Percentiles rank a stretch among this genome's conserved stretches.
Conservation (phyloP, 2,888 invertebrate species). For the Drosophila colorata region DNA sequence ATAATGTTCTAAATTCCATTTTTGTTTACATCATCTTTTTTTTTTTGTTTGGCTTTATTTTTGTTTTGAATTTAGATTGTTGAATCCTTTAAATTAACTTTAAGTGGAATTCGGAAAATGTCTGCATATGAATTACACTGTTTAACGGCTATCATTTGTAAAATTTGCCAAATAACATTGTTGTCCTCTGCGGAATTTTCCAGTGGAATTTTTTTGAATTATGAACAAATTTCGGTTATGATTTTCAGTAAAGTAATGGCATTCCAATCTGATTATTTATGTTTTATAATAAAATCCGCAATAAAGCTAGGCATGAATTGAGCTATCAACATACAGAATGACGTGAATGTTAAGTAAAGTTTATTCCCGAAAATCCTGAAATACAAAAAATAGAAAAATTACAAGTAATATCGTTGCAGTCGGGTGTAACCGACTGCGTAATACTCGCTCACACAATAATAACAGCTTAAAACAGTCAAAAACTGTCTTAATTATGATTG, state of each 20-base stretch:
- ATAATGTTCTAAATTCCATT: neutral
- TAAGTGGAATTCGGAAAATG: conserved; percentile 14
- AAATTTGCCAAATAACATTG: neutral
- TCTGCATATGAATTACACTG: neutral
- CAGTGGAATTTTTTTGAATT: neutral
- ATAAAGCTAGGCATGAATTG: too few species aligned
- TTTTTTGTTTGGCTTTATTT: conserved; percentile 1
- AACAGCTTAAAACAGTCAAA: too few species aligned
- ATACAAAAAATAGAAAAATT: too few species aligned
- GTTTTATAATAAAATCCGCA: too few species aligned
- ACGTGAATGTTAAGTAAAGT: too few species aligned
- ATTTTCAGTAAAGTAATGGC: neutral
- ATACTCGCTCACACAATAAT: too few species aligned
- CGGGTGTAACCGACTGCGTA: too few species aligned
- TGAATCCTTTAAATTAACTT: conserved; percentile 1
- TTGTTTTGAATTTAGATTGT: neutral
- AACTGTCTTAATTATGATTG: too few species aligned
- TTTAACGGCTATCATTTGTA: neutral
- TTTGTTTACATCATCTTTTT: conserved; percentile 1
- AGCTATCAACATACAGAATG: too few species aligned
- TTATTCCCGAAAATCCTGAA: too few species aligned
- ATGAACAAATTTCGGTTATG: neutral
- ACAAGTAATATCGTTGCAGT: too few species aligned
- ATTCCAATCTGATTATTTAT: too few species aligned
- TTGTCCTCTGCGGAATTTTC: neutral